phyloP scores from a whole-genome alignment of 2,797 vertebrate genomes.

The Glossophaga mutica region DNA sequence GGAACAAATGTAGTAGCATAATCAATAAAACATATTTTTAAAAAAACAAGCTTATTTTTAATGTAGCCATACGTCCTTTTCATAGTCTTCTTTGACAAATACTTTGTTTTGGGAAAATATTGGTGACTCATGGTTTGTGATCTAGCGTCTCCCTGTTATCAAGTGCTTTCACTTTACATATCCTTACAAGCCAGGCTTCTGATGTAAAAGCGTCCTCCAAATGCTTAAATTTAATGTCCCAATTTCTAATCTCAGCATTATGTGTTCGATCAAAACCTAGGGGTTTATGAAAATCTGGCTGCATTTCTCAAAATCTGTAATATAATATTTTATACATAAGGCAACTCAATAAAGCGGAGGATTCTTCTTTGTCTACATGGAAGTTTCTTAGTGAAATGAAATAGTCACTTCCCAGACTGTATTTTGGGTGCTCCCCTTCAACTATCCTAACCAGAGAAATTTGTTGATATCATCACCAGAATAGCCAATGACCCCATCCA shows the following conservation, averaged over 20 bases:
- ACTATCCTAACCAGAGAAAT: conserved; percentile 99
- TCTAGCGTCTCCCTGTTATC: conserved; percentile 95
- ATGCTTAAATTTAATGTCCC: conserved; percentile 98
- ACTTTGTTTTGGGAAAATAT: conserved; percentile 94
- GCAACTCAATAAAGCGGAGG: conserved; percentile 96
- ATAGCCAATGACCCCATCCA: conserved; percentile 96
- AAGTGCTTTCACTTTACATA: conserved; percentile 98
- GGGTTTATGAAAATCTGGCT: conserved; percentile 99
- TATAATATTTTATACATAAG: conserved; percentile 99
- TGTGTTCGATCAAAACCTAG: conserved; percentile 98
- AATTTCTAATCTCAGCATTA: conserved; percentile 99
- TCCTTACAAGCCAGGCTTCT: conserved; percentile 98
- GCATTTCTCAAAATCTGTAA: conserved; percentile 97
- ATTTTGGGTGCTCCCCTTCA: conserved; percentile 98
- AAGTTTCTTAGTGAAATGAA: conserved; percentile 99
- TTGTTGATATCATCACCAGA: conserved; percentile 99
- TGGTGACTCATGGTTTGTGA: conserved; percentile 93
- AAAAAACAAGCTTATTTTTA: conserved; percentile 91
- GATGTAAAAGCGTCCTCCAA: conserved; percentile 99
- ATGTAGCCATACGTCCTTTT: conserved; percentile 97
- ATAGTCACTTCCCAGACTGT: conserved; percentile 99
- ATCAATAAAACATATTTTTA: not conserved
- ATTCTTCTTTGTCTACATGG: conserved; percentile 97
- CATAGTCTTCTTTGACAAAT: conserved; percentile 98
- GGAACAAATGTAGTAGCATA: not conserved